Evolutionary conservation across 2,888 invertebrate genomes (phyloP).

Genomic region (Acleris cristana): DNA sequence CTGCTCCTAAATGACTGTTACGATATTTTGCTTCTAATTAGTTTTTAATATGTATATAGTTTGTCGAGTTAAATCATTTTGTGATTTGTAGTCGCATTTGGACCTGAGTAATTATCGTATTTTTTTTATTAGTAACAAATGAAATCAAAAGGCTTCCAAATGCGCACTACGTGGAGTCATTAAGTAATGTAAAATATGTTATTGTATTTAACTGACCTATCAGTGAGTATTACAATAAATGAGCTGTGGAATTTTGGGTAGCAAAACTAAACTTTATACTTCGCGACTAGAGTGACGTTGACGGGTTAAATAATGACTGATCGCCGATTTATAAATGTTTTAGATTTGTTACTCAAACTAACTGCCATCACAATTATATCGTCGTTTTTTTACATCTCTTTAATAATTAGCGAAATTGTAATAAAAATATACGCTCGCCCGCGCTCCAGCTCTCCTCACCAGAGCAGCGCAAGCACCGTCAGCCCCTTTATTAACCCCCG

Average conservation of each 20-base stretch:
- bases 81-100: constrained; percentile 57
- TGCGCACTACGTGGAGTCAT: constrained; percentile 59
- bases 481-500: too few relatives aligned
- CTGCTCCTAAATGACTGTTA: constrained; percentile 44
- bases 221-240: constrained; percentile 64
- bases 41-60: constrained; percentile 49
- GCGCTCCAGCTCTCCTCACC: too few relatives aligned
- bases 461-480: too few relatives aligned
- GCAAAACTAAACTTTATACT: constrained; percentile 69
- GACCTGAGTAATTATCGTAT: constrained; percentile 43
- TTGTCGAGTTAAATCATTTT: constrained; percentile 39
- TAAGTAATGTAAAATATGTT: constrained; percentile 57
- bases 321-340: constrained; percentile 55
- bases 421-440: too few relatives aligned
- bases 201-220: constrained; percentile 56
- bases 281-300: constrained; percentile 51
- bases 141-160: constrained; percentile 52
- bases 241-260: constrained; percentile 66
- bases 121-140: constrained; percentile 49
- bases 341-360: constrained; percentile 78
- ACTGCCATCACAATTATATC: constrained; percentile 51
- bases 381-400: constrained; percentile 35
- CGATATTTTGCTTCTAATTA: constrained; percentile 51
- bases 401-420: neutral
- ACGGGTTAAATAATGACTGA: constrained; percentile 50